A percentile compares a stretch with the other conserved stretches of the same genome.
These are phyloP conservation scores for Zonitis immaculata DNA, from an alignment of 2,888 invertebrate genomes.

Conservation along the genomic window DNA sequence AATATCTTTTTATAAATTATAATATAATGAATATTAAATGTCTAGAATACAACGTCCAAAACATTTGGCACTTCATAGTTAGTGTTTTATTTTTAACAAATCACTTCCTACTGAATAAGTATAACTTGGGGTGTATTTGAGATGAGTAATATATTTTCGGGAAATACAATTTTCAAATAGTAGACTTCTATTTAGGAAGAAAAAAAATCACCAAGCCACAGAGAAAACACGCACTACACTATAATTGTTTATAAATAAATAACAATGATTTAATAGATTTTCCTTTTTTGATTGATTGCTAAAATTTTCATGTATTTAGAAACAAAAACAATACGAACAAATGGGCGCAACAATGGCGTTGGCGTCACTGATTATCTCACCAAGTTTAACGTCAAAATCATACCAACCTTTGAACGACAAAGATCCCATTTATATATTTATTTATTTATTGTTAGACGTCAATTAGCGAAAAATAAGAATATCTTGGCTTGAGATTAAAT, in stretches of 20 bases:
- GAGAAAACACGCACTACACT: not conserved
- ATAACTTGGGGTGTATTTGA: conserved; percentile 9
- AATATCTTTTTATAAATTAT: not conserved
- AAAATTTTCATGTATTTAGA: conserved; percentile 23
- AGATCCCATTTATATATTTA: no score
- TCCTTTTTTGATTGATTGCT: conserved; percentile 6
- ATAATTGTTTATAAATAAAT: not conserved
- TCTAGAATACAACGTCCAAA: conserved; percentile 13
- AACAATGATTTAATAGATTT: not conserved
- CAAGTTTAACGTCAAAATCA: conserved; percentile 23
- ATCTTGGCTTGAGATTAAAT: no score
- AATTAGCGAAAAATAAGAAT: no score
- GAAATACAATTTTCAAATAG: not conserved
- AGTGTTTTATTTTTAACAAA: conserved; percentile 2
- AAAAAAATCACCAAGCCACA: not conserved
- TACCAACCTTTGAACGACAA: conserved; percentile 14
- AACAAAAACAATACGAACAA: conserved; percentile 38
- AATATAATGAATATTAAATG: not conserved
- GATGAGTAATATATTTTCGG: not conserved
- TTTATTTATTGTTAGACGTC: no score
- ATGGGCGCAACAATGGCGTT: conserved; percentile 36
- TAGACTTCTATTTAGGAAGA: not conserved
- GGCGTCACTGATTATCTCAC: conserved; percentile 30
- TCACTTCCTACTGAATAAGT: conserved; percentile 16
- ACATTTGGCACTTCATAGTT: conserved; percentile 11